Base-by-base conservation (phyloP, 2,113 vertebrate species). In the Benthochromis sp. region DNA sequence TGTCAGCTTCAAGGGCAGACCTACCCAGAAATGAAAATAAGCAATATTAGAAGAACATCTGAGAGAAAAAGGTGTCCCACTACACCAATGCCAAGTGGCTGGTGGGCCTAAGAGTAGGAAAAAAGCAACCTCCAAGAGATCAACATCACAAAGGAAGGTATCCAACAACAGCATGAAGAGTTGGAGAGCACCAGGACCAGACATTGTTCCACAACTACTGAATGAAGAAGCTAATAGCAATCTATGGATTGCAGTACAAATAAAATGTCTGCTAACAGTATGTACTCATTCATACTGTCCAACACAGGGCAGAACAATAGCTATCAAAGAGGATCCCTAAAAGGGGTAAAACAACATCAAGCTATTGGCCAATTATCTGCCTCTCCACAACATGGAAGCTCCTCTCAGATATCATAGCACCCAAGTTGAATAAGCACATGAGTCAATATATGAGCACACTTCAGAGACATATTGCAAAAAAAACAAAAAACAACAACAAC, bases 401-500 rank as follows among this genome's bases (percentile, higher is more conserved):
- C 59, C 59, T 61, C 9, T 61, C 59, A 34, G 59, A 61, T 61
- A 19, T 61, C 16, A 19, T 61, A 61, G 16, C 9, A 61, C 16
- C 5, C 59, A 61, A 61, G 29, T 61, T 61, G 59, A 34, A 34
- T 4, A 61, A 34, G 29, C 59, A 61, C 29, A 34, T 21, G 9
- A 53, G 5, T 53, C 19, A 53, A 53, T 19, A 61, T 61, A 61
- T 3, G 59, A 61, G 59, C 59, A 61, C 29, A 34, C 59, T 19
- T 61, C 59, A 10, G 16, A 61, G 29, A 61, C 29, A 34, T 61
- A 34, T 34, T 61, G 29, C 57, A 61, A 61, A 61, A 61, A 19
- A 19, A 0, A 0, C 14, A 34, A 61, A 31, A 17, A 34, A 59
- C 3, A 31, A 17, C 14, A 31, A 29, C 54, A 57, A 27, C 55